Conservation (phyloP, 1,140 invertebrate species). For the Mactra quadrangularis region DNA sequence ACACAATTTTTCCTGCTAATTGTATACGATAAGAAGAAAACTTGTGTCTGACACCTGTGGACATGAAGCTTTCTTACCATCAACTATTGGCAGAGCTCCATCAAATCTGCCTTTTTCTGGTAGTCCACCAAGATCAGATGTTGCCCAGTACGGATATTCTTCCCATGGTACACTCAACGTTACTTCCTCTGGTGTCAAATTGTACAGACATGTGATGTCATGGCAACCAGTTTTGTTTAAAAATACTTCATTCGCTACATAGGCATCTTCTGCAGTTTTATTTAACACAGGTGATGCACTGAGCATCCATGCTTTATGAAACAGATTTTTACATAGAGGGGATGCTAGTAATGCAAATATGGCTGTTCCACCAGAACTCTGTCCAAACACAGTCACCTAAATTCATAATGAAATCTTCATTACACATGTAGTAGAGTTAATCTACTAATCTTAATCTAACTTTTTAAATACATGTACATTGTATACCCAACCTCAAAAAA, state of each 20-base stretch:
- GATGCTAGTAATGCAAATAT: slow-evolving; percentile 70
- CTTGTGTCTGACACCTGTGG: too few species aligned
- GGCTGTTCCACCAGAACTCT: slow-evolving; percentile 72
- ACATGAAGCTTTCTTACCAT: slow-evolving; percentile 58
- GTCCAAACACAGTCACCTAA: slow-evolving; percentile 73
- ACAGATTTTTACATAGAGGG: slow-evolving; percentile 63
- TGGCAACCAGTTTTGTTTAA: slow-evolving; percentile 64
- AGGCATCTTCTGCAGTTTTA: slow-evolving; percentile 62
- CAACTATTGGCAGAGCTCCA: slow-evolving; percentile 62
- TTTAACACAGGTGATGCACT: slow-evolving; percentile 66
- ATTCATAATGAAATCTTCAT: slow-evolving; percentile 3
- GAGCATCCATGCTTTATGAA: slow-evolving; percentile 70
- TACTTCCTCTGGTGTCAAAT: slow-evolving; percentile 52
- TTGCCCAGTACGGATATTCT: slow-evolving; percentile 60
- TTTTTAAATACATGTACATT: too few species aligned
- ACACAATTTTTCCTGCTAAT: too few species aligned
- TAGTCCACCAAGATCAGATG: slow-evolving; percentile 53
- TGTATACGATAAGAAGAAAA: too few species aligned
- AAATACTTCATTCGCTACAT: slow-evolving; percentile 62
- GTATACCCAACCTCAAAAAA: too few species aligned
- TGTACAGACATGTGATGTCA: slow-evolving; percentile 61
- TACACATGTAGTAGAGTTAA: neutral
- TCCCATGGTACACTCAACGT: slow-evolving; percentile 61
- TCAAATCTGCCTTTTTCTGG: slow-evolving; percentile 45
- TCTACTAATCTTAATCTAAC: neutral